Conservation (phyloP, 2,888 invertebrate genomes). For the Neria commutata region DNA sequence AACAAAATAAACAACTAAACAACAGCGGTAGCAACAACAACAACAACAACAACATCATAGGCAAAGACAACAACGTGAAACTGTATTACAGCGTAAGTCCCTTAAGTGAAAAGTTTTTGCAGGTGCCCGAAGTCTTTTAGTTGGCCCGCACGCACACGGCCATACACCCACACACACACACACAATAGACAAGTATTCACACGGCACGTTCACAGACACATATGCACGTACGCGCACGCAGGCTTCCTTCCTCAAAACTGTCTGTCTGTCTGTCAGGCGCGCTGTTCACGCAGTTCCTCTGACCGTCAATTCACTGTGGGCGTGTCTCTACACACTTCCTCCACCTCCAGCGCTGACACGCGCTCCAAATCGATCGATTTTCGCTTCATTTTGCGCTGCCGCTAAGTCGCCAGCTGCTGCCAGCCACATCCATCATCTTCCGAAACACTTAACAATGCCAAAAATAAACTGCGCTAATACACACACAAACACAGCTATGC, state of each 20-base stretch:
- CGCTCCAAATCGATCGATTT: conserved; percentile 11
- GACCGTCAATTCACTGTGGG: too few species aligned
- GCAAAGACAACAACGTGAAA: not conserved
- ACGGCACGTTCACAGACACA: too few species aligned
- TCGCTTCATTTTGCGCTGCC: conserved; percentile 7
- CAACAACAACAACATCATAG: not conserved
- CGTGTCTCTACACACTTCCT: not conserved
- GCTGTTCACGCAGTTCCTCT: not conserved
- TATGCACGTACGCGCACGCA: too few species aligned
- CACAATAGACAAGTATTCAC: too few species aligned
- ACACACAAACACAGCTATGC: not conserved
- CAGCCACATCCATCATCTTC: conserved; percentile 16
- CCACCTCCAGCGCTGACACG: not conserved
- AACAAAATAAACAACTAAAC: not conserved
- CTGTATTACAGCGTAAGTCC: not conserved
- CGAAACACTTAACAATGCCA: conserved; percentile 13
- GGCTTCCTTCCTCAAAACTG: too few species aligned
- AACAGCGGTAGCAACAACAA: not conserved
- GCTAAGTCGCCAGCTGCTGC: not conserved
- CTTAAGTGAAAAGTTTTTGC: conserved; percentile 9
- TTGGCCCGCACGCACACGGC: too few species aligned
- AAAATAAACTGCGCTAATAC: conserved; percentile 8
- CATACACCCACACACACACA: too few species aligned
- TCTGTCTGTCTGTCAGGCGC: not conserved
- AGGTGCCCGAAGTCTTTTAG: not conserved